Evolutionary conservation across 2,113 vertebrate genomes (phyloP), one percentile per base, ranked within the genome.

Genomic region (Sceloporus tristichus): DNA sequence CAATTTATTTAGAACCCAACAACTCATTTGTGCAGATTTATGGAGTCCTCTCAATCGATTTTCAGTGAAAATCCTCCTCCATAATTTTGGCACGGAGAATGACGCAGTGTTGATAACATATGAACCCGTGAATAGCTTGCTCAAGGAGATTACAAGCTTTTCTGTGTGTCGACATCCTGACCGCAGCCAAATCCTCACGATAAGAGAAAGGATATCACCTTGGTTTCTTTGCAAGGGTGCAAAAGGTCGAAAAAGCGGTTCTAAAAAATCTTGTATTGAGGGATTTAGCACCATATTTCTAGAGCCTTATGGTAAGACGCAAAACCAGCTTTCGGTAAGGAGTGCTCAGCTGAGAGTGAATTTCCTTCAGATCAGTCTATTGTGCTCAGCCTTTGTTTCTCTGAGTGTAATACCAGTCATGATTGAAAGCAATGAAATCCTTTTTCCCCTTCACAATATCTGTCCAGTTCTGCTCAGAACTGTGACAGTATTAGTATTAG

Each of bases 161-260:
- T 84, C n/a, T 71, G 10, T 27, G 5, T 70, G 23, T 78, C 87
- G 79, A 70, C n/a, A 54, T 29, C 65, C 42, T 29, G 76, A 70
- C 65, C 23, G 27, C 42, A 42, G 62, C 53, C 81, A 83, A 77
- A 88, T 88, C 80, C 87, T 40, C 48, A 38, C 18, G 18, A 78
- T 56, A 70, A 70, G 19, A 25, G 38, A 76, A 88, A 25, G 27
- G 75, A 79, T 40, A 70, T 42, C 65, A 68, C 59, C 85, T 4
- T 16, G 29, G 11, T 54, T 71, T 70, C n/a, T 71, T 40, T 84
- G 54, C 48, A 56, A 48, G 3, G 1, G 42, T 73, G 59, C 66
- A 59, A 59, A 71, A 88, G 75, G 19, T 71, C 21, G 65, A 10
- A 42, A 25, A 73, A 42, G 76, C 23, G 40, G 48, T 70, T 56